Conservation (phyloP, 2,888 invertebrate species). For the Vanessa cardui region DNA sequence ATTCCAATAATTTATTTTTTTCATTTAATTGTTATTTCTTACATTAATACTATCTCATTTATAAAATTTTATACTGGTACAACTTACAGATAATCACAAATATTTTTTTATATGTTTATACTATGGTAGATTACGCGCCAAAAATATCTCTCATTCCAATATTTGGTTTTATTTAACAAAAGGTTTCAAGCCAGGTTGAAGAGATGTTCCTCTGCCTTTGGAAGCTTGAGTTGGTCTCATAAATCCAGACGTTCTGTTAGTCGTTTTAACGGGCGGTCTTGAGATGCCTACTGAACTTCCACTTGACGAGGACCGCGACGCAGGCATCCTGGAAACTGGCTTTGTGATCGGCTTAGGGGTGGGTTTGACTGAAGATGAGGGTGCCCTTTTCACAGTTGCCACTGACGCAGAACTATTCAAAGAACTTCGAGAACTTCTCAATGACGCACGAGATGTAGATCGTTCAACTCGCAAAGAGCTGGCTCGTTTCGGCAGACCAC, state of each 20-base stretch:
- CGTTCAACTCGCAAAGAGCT: constrained; percentile 86
- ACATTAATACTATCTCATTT: constrained; percentile 41
- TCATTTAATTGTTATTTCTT: constrained; percentile 38
- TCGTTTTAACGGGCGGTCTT: constrained; percentile 69
- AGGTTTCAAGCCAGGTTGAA: constrained; percentile 53
- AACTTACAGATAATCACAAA: constrained; percentile 28
- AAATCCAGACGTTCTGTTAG: constrained; percentile 83
- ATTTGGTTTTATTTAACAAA: constrained; percentile 59
- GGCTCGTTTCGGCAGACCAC: constrained; percentile 61
- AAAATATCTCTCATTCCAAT: constrained; percentile 19
- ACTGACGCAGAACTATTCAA: constrained; percentile 91
- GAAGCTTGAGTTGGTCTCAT: constrained; percentile 95
- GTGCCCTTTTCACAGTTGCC: constrained; percentile 89
- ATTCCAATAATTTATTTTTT: constrained; percentile 67
- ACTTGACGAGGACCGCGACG: constrained; percentile 76
- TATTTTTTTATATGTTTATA: constrained; percentile 27
- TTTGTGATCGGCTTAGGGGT: constrained; percentile 78
- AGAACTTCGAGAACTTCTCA: constrained; percentile 92
- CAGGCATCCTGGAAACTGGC: constrained; percentile 67
- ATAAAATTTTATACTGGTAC: constrained; percentile 28
- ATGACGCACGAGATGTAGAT: constrained; percentile 89
- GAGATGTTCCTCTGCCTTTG: constrained; percentile 84
- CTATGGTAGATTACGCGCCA: constrained; percentile 17
- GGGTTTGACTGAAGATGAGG: constrained; percentile 78
- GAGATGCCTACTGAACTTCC: constrained; percentile 78